Conservation (phyloP, 2,113 vertebrate species). For the Chionomys nivalis region DNA sequence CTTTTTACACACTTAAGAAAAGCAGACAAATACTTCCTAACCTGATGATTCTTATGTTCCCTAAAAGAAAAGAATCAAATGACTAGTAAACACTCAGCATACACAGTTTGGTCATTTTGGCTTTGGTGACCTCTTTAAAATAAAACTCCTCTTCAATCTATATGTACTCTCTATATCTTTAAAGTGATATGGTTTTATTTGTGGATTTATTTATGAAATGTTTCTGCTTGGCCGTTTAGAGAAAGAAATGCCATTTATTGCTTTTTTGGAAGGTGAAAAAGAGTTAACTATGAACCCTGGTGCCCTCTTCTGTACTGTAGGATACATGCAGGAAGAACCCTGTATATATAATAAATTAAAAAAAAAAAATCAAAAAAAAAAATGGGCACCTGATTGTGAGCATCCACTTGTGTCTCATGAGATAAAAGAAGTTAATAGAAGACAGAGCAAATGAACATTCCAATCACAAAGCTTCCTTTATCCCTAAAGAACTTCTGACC, state of each 20-base stretch:
- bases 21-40: constrained; percentile 2
- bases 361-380: too few species aligned
- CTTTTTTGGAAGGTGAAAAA: background rate
- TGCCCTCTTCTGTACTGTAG: too few species aligned
- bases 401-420: background rate
- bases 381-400: background rate
- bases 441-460: constrained; percentile 1
- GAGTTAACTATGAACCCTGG: background rate
- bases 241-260: background rate
- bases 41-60: constrained; percentile 40
- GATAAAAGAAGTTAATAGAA: background rate
- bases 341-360: too few species aligned
- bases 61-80: constrained; percentile 58
- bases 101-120: background rate
- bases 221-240: constrained; percentile 38
- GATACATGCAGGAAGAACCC: too few species aligned
- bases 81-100: background rate
- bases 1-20: constrained; percentile 26
- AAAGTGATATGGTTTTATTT: constrained; percentile 5
- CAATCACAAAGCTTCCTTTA: background rate
- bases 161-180: constrained; percentile 40
- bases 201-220: constrained; percentile 45
- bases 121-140: constrained; percentile 28
- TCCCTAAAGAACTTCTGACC: background rate
- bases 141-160: constrained; percentile 28